Evolutionary conservation across 2,888 invertebrate species (phyloP), one percentile per base, ranked within the genome.

Genomic region (Plebejus melissa): DNA sequence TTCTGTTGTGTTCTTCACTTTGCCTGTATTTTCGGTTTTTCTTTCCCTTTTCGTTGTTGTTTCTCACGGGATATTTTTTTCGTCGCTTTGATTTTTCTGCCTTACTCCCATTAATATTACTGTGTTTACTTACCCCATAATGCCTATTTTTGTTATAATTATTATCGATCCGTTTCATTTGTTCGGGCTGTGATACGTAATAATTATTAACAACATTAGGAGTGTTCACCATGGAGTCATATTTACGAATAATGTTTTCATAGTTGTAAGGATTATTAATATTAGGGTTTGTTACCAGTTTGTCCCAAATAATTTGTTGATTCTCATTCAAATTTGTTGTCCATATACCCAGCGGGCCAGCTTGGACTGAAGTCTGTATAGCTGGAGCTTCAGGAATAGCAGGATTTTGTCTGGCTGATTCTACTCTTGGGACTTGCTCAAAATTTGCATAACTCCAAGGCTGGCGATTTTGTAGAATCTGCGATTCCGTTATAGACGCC

Each of bases 121-220:
- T 54, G 54, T 54, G 4, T 16, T 54, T 13, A 54, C 54, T 54
- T 54, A 5, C 16, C 28, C 13, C 16, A 16, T 54, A 7, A 36
- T 72, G 46, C 11, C 46, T 54, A 16, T 72, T 54, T 32, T 50
- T 72, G 54, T 54, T 28, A 22, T 13, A 16, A 13, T 72, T 54
- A 50, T 7, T 46, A 16, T 72, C 54, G 3, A 16, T 7, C 36
- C 50, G 4, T 79, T 74, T 78, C 2, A 82, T 79, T 76, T 82
- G 80, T 13, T 83, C 84, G 11, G 84, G 79, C 16, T 87, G 85
- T 69, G 84, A 71, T 69, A 84, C 81, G 69, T 84, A 83, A 77
- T 88, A 86, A 78, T 87, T 88, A 77, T 85, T 87, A 0, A 85
- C 79, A 4, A 85, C 77, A 79, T 84, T 85, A 5, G 85, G 82